Conservation (phyloP, 2,113 vertebrate genomes). For the Cercocebus atys region DNA sequence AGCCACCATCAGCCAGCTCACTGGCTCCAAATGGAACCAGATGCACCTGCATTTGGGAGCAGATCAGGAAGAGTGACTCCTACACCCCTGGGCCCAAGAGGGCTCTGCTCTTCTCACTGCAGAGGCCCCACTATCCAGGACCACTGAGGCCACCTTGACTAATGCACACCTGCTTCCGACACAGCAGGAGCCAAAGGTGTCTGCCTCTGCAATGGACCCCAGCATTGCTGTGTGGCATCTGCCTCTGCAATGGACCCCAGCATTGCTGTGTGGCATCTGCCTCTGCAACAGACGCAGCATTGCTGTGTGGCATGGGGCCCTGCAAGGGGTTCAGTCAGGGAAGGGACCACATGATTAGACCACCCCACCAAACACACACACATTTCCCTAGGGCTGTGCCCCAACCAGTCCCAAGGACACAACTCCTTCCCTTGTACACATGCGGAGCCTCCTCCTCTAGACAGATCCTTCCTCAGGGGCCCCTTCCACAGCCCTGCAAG, state of each 20-base stretch:
- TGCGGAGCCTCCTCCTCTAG: neutral
- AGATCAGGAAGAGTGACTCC: neutral
- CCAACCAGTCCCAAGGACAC: neutral
- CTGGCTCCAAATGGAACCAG: neutral
- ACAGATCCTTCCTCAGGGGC: neutral
- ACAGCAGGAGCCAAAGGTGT: no score
- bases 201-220: neutral
- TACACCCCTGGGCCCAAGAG: neutral
- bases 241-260: neutral
- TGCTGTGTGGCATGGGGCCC: neutral
- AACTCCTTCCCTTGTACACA: neutral
- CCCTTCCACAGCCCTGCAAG: neutral
- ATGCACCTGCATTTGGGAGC: neutral
- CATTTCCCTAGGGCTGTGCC: neutral
- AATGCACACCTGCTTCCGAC: neutral
- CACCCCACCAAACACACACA: neutral
- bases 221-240: neutral
- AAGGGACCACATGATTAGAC: neutral
- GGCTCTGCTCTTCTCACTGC: neutral
- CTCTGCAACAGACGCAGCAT: neutral
- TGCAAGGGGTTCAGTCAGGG: neutral
- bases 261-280: neutral
- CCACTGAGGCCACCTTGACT: neutral
- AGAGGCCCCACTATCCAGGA: neutral
- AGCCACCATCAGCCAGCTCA: neutral